Evolutionary conservation across 2,113 vertebrate species (phyloP).

Genomic region (Mungos mungo): DNA sequence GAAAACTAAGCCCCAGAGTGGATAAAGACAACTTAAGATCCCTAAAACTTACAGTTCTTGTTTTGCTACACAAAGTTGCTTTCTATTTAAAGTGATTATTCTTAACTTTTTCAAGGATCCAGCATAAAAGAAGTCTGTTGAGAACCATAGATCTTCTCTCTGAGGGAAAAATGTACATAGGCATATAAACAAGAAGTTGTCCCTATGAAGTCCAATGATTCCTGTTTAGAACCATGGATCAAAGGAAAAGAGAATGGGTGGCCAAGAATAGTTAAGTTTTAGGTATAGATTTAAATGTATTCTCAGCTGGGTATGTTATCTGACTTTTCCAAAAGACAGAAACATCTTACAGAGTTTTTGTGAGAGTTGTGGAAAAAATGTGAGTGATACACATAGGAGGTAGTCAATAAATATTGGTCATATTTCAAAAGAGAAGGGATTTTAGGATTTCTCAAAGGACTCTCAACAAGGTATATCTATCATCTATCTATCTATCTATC

Average conservation of each 20-base stretch:
- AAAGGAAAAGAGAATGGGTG: background rate
- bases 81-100: constrained; percentile 28
- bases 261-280: background rate
- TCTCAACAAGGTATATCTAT: background rate
- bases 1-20: constrained; percentile 8
- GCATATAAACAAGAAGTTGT: background rate
- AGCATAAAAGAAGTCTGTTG: constrained; percentile 39
- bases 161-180: background rate
- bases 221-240: background rate
- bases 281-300: background rate
- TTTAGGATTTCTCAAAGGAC: background rate
- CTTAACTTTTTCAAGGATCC: constrained; percentile 36
- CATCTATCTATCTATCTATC: background rate
- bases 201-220: background rate
- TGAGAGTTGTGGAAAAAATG: constrained; percentile 1
- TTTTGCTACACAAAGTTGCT: background rate
- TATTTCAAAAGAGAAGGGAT: background rate
- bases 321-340: constrained; percentile 4
- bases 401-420: background rate
- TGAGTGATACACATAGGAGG: background rate
- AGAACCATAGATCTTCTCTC: background rate
- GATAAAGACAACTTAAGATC: background rate
- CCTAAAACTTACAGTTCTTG: background rate
- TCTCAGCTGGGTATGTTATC: background rate
- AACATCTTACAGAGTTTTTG: background rate